Percentiles rank a stretch among this genome's conserved stretches.
Evolutionary conservation across 2,797 vertebrate genomes (phyloP).

Genomic region (Mionectes olivaceus): DNA sequence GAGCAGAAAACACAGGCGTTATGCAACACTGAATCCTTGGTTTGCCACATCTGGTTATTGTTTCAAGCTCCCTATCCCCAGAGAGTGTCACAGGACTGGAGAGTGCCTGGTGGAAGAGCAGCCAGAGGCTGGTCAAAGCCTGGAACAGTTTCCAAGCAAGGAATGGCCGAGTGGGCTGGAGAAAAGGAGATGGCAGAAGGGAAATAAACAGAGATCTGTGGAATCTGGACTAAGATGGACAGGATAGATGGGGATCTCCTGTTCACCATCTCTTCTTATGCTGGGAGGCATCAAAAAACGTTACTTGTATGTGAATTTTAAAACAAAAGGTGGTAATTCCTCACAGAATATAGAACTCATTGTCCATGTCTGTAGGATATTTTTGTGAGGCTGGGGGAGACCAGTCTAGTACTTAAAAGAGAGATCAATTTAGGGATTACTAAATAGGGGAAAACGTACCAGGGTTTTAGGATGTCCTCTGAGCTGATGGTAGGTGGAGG

Average conservation of each 20-base stretch:
- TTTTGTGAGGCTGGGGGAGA: neutral
- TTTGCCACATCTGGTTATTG: neutral
- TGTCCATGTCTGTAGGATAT: neutral
- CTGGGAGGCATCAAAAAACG: neutral
- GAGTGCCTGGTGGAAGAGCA: neutral
- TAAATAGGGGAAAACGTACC: neutral
- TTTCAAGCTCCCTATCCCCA: neutral
- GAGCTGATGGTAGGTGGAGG: neutral
- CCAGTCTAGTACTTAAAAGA: neutral
- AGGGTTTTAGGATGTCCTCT: neutral
- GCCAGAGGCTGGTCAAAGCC: neutral
- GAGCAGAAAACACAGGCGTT: neutral
- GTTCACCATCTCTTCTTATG: neutral
- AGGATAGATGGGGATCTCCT: neutral
- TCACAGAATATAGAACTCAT: neutral
- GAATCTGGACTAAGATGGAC: neutral
- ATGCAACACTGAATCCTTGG: neutral
- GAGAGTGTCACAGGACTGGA: neutral
- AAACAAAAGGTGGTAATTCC: neutral
- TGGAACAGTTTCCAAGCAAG: neutral
- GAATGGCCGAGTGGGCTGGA: neutral
- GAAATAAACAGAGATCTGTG: neutral
- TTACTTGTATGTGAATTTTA: neutral
- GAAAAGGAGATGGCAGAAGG: neutral
- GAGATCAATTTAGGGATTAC: neutral